Base-by-base conservation (phyloP, 2,888 invertebrate species). In the Tipula helvola region DNA sequence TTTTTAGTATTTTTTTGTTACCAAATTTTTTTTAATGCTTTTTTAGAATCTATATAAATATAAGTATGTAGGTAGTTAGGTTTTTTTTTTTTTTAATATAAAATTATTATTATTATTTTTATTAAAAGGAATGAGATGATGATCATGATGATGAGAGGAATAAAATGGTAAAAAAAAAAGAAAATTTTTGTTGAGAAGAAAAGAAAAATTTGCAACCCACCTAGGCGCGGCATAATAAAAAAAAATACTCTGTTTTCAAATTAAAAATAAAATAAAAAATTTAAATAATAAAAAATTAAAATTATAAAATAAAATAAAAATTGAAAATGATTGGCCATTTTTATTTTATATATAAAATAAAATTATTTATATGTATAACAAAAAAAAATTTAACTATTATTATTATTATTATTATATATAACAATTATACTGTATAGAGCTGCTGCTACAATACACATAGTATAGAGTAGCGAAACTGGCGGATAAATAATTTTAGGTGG, bases 11-110 rank as follows among this genome's bases (percentile, higher is more conserved):
- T 52, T 71, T 71, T 71, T 71, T 71, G 71, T 71, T 71, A 71
- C 12, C 71, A 28, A 28, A 28, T 71, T 71, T 71, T 71, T 52
- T 71, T 71, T 71, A 71, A 71, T 71, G 71, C 71, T 71, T 71
- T 71, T 71, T 71, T 71, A 71, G 71, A 71, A 71, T 71, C 71
- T 71, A 71, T 71, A 71, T 71, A 71, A 52, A 71, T 71, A 71
- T 71, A 71, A 71, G 71, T 71, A 71, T 71, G 71, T 71, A 71
- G 71, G 71, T 71, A 71, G 71, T 71, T 71, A 71, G 71, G 71
- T 71, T 71, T 71, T 71, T 71, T 71, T 52, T 71, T 71, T 28
- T 57, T 57, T 16, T 7, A 71, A 71, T 71, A 71, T 71, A 71
- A 71, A 71, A 71, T 71, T 71, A 71, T 71, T 71, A 71, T 57